phyloP scores from a whole-genome alignment of 2,797 vertebrate species.

The Labroides dimidiatus region DNA sequence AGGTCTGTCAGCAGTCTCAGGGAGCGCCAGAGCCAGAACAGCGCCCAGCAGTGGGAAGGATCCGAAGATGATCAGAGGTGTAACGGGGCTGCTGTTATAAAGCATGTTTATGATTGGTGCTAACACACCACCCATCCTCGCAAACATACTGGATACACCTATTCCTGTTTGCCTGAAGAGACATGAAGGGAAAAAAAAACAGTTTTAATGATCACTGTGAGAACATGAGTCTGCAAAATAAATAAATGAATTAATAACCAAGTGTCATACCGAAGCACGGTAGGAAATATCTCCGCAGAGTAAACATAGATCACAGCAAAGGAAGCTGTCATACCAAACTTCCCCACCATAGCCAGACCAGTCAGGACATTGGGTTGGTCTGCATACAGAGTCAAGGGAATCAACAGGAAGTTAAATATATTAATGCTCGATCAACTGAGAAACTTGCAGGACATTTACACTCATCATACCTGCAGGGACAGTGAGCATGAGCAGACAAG shows the following conservation, averaged over 20 bases:
- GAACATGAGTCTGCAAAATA: not conserved
- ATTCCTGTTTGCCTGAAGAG: constrained; percentile 82
- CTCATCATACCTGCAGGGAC: constrained; percentile 71
- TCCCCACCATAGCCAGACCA: constrained; percentile 90
- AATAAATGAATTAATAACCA: not conserved
- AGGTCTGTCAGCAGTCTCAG: constrained; percentile 79
- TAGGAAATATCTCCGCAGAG: constrained; percentile 93
- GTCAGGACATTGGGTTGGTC: constrained; percentile 67
- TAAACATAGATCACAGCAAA: constrained; percentile 95
- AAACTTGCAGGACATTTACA: not conserved
- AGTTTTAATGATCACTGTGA: not conserved
- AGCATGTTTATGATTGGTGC: constrained; percentile 82
- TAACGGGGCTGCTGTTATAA: constrained; percentile 61
- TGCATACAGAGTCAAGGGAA: constrained; percentile 33
- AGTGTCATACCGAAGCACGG: constrained; percentile 79
- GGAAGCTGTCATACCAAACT: constrained; percentile 92
- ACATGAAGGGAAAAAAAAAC: not conserved
- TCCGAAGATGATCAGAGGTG: constrained; percentile 79
- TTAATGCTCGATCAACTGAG: not conserved
- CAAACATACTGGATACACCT: constrained; percentile 81
- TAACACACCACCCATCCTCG: constrained; percentile 80
- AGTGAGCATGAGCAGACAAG: constrained; percentile 79
- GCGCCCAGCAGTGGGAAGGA: constrained; percentile 75
- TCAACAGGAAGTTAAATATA: not conserved
- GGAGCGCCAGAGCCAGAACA: constrained; percentile 73